Evolutionary conservation across 2,797 vertebrate species (phyloP), one percentile per base, ranked within the genome.

Genomic region (Coilia nasus): DNA sequence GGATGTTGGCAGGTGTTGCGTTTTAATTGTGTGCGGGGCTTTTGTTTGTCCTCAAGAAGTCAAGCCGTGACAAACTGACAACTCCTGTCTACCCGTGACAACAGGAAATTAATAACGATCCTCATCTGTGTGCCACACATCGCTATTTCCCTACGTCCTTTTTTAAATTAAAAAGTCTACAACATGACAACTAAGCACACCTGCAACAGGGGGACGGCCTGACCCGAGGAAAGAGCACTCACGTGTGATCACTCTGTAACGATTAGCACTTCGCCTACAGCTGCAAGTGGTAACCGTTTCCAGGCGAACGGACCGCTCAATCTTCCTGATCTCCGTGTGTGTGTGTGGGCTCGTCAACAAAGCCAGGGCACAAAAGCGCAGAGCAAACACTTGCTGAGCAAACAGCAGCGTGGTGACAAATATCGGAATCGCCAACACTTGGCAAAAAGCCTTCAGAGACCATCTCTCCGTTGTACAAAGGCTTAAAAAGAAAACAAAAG

Each of bases 261-360:
- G 23, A 67, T 67, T 67, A 67, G 23, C 62, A 7, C 7, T 28
- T 67, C 62, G 11, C 23, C 67, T 17, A 71, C 67, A 71, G 28
- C 28, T 6, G 67, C 28, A 31, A 17, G 28, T 35, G 67, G 28
- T 71, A 11, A n/a, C 25, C 31, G 64, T 31, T 67, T 67, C 4
- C 64, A 71, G 64, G 12, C 25, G 23, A 31, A 15, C 28, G 25
- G 12, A 35, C 15, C 28, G 64, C 64, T 71, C 28, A 71, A 71
- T 31, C 64, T 67, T 35, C 85, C 54, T 83, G 28, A 83, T 21
- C 59, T 59, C 82, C 10, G 31, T 44, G 50, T 54, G 50, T 54
- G 50, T 54, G 50, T 54, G 50, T 54, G 50, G 7, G 50, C 50
- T 9, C 50, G 64, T 31, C 64, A 71, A 28, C 64, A 71, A 31